Evolutionary conservation across 1,140 invertebrate species (phyloP).

Genomic region (Drosophila parvula): DNA sequence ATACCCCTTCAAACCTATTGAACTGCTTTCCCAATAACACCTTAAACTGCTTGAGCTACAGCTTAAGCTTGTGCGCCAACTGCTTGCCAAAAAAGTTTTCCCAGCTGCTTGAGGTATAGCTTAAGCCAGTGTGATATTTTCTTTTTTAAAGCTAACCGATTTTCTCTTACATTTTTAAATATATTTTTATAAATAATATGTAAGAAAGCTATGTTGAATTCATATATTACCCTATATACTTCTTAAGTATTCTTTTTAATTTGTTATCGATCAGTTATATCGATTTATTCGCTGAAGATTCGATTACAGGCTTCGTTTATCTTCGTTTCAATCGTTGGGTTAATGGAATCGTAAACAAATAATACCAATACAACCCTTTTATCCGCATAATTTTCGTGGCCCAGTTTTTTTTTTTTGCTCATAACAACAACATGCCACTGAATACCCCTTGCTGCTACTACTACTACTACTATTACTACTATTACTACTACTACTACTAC

Average conservation of each 20-base stretch:
- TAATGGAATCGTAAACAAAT: neutral
- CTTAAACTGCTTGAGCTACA: too few relatives aligned
- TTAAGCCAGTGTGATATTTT: too few relatives aligned
- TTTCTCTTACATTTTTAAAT: too few relatives aligned
- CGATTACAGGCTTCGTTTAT: neutral
- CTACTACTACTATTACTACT: constrained; percentile 20
- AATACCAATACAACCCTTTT: neutral
- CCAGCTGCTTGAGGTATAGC: too few relatives aligned
- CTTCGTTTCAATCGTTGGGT: neutral
- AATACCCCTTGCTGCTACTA: constrained; percentile 8
- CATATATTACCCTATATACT: too few relatives aligned
- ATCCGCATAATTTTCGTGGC: constrained; percentile 9
- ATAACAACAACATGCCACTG: neutral
- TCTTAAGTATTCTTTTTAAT: too few relatives aligned
- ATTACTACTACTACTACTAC: constrained; percentile 22
- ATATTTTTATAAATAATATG: too few relatives aligned
- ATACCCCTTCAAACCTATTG: constrained; percentile 15
- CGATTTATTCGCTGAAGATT: neutral
- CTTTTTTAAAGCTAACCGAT: too few relatives aligned
- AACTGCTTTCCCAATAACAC: neutral
- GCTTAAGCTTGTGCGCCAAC: neutral
- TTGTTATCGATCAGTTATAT: neutral
- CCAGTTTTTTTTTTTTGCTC: constrained; percentile 1
- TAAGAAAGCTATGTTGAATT: too few relatives aligned
- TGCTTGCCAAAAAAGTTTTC: neutral